Base-by-base conservation (phyloP, 2,888 invertebrate genomes). In the Pheosia gnoma region DNA sequence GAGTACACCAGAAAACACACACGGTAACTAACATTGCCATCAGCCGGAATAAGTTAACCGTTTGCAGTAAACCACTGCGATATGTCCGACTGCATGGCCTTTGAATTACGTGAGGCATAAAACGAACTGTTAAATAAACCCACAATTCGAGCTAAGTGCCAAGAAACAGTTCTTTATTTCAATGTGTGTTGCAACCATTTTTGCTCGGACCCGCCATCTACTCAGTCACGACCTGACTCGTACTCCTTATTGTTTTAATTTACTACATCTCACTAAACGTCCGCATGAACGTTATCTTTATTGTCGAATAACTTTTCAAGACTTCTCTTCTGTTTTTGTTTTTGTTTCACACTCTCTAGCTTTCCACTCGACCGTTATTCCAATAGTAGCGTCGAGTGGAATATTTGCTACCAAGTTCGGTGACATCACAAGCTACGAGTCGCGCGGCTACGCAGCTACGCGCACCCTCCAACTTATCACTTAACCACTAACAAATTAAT, bases 401-500 rank as follows among this genome's bases (percentile, higher is more conserved):
- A 67, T 82, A 79, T 81, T 85, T 78, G 76, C 75, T 78, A 79
- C 70, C 74, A 75, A 69, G 71, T 65, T 59, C 72, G 73, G 78
- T 77, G 78, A 79, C 79, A 81, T 82, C 79, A 82, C 75, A 85
- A 86, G 83, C 86, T 86, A 83, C 71, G 79, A 84, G 82, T 80
- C 79, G 72, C 75, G 74, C 68, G 72, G 72, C 59, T 80, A 74
- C 78, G 58, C 61, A 8, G 6, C 41, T 8, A 8, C 41, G 41
- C 41, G 6, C 71, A 69, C 62, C 78, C 65, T 74, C 86, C 82
- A 90, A 91, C 90, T 91, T 90, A 90, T 91, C 88, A 90, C 89
- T 89, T 89, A 89, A 84, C 86, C 83, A 81, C 83, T 81, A 86
- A 88, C 88, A 85, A 90, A 91, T 92, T 90, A 92, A 91, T 92